Evolutionary conservation across 2,888 invertebrate genomes (phyloP), one percentile per base, ranked within the genome.

Genomic region (Blera fallax): DNA sequence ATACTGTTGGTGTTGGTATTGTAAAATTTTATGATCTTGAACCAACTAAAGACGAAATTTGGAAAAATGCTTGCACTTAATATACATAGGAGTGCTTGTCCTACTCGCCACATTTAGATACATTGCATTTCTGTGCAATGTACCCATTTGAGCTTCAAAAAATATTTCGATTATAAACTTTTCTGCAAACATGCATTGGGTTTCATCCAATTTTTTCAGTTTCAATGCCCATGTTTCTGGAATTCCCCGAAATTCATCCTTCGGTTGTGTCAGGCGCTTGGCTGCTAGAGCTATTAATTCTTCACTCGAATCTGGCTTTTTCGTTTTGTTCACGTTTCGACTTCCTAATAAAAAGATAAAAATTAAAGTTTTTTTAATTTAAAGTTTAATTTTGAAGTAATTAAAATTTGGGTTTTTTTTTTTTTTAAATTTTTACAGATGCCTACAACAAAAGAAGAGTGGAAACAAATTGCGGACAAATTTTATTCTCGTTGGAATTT

Each of bases 71-170:
- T 43, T 64, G 29, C 24, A 8, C 34, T 34, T 8, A n/a, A 58
- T 58, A n/a, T n/a, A n/a, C n/a, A 58, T 58, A 21, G 50, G 34
- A 48, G 64, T 65, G 64, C 21, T 48, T 65, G 64, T n/a, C n/a
- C 48, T 64, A 50, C 48, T 64, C 56, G 84, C 70, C 27, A 89
- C 88, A n/a, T n/a, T n/a, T n/a, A n/a, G n/a, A n/a, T n/a, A n/a
- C n/a, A n/a, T n/a, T 29, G 92, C 92, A 88, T 92, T 90, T 88
- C 92, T 90, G 81, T 91, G 90, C 72, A n/a, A n/a, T n/a, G n/a
- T n/a, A n/a, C n/a, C n/a, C n/a, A n/a, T n/a, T 88, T 92, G 92
- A 21, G 91, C 93, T 87, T 93, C 93, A 87, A 93, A 92, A 18
- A 93, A 87, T 79, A 93, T 91, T 83, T 93, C 92, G 87, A 92